Conservation (phyloP, 2,113 vertebrate species). For the Lota lota region DNA sequence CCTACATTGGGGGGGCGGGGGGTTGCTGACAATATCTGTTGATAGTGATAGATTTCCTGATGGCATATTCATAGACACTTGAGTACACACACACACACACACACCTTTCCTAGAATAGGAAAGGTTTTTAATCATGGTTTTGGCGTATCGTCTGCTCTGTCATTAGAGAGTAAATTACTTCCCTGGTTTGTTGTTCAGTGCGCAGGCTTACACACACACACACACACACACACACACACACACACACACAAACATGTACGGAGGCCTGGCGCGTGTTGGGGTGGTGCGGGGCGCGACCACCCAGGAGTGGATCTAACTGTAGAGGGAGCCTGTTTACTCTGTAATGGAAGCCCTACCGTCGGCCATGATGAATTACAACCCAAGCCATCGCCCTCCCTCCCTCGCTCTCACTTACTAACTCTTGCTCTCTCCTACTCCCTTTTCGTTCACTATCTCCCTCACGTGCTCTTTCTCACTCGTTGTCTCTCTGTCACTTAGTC, state of each 20-base stretch:
- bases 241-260: slow-evolving; percentile 2
- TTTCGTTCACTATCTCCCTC: background rate
- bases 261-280: slow-evolving; percentile 45
- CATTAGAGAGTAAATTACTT: slow-evolving; percentile 65
- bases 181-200: slow-evolving; percentile 39
- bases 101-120: slow-evolving; percentile 49
- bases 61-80: background rate
- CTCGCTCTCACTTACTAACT: background rate
- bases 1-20: too few species aligned
- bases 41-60: too few species aligned
- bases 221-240: slow-evolving; percentile 13
- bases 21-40: too few species aligned
- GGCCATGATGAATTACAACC: slow-evolving; percentile 53
- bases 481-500: slow-evolving; percentile 41
- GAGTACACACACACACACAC: slow-evolving; percentile 31
- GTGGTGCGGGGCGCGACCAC: slow-evolving; percentile 58
- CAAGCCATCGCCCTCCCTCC: slow-evolving; percentile 11
- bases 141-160: slow-evolving; percentile 53
- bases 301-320: slow-evolving; percentile 50
- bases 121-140: slow-evolving; percentile 62
- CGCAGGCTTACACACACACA: slow-evolving; percentile 15
- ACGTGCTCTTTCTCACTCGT: too few species aligned
- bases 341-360: slow-evolving; percentile 57
- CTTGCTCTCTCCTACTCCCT: slow-evolving; percentile 2
- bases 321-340: slow-evolving; percentile 62